Conservation (phyloP, 2,113 vertebrate genomes). For the Ursus arctos region DNA sequence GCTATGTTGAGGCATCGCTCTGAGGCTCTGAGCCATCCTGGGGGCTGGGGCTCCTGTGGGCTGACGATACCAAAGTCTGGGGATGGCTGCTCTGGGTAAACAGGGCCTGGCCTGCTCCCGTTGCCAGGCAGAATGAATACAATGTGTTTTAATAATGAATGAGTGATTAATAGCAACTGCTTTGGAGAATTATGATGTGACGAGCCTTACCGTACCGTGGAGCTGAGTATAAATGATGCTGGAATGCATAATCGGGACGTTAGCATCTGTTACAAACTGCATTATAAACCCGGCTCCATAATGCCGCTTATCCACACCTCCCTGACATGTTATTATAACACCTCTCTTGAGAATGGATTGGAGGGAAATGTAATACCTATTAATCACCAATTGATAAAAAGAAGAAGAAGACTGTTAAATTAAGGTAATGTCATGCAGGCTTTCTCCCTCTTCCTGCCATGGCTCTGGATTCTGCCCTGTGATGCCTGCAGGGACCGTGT, state of each 20-base stretch:
- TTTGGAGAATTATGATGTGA: constrained; percentile 82
- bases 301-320: constrained; percentile 75
- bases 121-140: constrained; percentile 70
- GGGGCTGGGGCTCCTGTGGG: neutral
- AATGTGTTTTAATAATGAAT: constrained; percentile 84
- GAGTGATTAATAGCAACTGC: constrained; percentile 85
- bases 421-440: neutral
- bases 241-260: constrained; percentile 81
- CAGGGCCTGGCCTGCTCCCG: neutral
- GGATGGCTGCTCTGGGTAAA: constrained; percentile 46
- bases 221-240: constrained; percentile 78
- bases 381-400: constrained; percentile 71
- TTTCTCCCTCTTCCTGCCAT: neutral
- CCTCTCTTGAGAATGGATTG: constrained; percentile 79
- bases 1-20: neutral
- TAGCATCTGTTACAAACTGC: constrained; percentile 80
- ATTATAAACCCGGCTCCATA: constrained; percentile 75
- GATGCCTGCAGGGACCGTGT: neutral
- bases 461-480: neutral
- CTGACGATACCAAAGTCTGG: neutral
- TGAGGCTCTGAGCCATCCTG: neutral
- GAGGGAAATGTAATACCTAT: constrained; percentile 71
- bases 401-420: constrained; percentile 56
- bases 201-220: constrained; percentile 34
- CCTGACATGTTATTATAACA: constrained; percentile 82